These are phyloP conservation scores for Aphelinus certus DNA, from an alignment of 1,140 invertebrate genomes.

Conservation along the genomic window DNA sequence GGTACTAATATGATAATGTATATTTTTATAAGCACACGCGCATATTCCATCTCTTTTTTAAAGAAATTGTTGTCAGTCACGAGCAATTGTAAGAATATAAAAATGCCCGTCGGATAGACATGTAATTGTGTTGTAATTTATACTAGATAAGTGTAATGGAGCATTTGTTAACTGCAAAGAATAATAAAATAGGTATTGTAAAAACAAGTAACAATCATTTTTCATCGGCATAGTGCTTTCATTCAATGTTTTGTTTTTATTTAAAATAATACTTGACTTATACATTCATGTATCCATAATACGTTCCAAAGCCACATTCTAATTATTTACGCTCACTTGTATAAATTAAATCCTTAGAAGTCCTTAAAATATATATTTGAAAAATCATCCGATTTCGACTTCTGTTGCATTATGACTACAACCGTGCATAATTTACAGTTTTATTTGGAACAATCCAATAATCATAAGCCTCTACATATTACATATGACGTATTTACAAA, in stretches of 20 bases:
- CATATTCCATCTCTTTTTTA: constrained; percentile 47
- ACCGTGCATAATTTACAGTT: constrained; percentile 35
- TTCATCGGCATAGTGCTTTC: constrained; percentile 22
- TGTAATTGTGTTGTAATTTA: constrained; percentile 55
- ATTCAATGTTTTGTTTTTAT: constrained; percentile 37
- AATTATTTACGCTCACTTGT: constrained; percentile 30
- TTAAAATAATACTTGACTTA: constrained; percentile 40
- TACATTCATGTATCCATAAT: constrained; percentile 34
- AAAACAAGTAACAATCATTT: constrained; percentile 22
- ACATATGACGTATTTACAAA: constrained; percentile 37
- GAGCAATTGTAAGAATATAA: constrained; percentile 37
- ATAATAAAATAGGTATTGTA: constrained; percentile 45
- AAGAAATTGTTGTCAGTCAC: constrained; percentile 45
- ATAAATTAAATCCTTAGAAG: constrained; percentile 30
- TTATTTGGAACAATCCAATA: constrained; percentile 34
- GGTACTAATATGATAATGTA: constrained; percentile 44
- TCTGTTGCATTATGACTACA: constrained; percentile 23
- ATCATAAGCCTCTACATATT: constrained; percentile 32
- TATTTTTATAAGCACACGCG: constrained; percentile 57
- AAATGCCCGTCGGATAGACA: constrained; percentile 42
- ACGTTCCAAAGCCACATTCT: constrained; percentile 29
- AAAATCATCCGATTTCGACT: constrained; percentile 14
- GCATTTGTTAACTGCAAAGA: constrained; percentile 46
- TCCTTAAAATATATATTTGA: constrained; percentile 22
- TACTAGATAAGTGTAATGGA: constrained; percentile 52